Percentiles rank a stretch among this genome's conserved stretches.
Evolutionary conservation across 2,797 vertebrate species (phyloP).

Genomic region (Ptychadena robeensis): DNA sequence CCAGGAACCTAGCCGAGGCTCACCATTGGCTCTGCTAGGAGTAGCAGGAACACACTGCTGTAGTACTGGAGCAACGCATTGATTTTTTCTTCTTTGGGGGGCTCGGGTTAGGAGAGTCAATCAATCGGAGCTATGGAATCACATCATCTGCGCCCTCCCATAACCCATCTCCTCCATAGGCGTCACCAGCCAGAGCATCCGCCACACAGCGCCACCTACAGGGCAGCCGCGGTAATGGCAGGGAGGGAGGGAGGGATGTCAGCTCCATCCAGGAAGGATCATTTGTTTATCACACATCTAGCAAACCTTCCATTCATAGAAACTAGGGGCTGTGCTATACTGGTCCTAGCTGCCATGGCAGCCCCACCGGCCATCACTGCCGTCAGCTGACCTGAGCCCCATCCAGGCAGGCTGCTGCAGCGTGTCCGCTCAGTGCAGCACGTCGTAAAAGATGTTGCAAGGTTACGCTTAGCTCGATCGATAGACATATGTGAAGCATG

Average conservation of each 20-base stretch:
- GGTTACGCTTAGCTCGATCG: not conserved
- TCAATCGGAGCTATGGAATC: constrained; percentile 43
- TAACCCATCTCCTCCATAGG: constrained; percentile 52
- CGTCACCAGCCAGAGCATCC: constrained; percentile 30
- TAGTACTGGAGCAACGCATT: not conserved
- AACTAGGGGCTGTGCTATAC: not conserved
- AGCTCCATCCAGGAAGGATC: constrained; percentile 19
- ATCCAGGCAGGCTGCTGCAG: not conserved
- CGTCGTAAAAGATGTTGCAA: not conserved
- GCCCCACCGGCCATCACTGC: too few relatives aligned
- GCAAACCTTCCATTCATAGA: constrained; percentile 35
- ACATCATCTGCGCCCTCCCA: constrained; percentile 48
- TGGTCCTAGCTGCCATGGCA: too few relatives aligned
- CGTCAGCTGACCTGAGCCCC: too few relatives aligned
- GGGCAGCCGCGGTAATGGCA: not conserved
- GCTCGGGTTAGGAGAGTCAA: constrained; percentile 36
- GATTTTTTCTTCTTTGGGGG: constrained; percentile 10
- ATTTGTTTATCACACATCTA: constrained; percentile 29
- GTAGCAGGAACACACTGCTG: too few relatives aligned
- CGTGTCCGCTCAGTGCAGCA: not conserved
- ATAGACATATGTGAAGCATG: constrained; percentile 3
- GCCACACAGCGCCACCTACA: constrained; percentile 42
- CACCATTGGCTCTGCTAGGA: too few relatives aligned
- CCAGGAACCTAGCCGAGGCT: too few relatives aligned
- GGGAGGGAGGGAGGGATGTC: not conserved